Conservation (phyloP, 1,140 invertebrate genomes). For the Pogonomyrmex barbatus region DNA sequence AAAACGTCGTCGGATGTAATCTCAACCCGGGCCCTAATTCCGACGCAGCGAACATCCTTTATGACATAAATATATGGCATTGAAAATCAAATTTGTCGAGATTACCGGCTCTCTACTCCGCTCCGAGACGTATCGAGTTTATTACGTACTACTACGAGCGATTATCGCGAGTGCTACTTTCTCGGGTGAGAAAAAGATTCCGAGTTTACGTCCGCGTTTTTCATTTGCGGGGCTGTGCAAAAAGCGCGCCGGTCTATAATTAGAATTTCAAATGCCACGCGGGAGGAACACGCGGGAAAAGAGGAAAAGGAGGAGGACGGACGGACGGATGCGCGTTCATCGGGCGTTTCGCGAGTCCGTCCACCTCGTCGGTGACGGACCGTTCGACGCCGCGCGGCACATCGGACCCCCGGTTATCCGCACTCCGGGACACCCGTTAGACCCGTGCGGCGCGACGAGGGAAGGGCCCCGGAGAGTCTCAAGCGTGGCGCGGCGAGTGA, state of each 20-base stretch:
- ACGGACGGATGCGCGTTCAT: conserved; percentile 13
- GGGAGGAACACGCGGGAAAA: background rate
- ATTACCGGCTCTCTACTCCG: background rate
- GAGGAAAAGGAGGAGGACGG: background rate
- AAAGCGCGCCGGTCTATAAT: conserved; percentile 37
- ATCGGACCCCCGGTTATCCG: conserved; percentile 37
- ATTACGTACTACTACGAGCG: background rate
- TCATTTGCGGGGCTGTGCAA: conserved; percentile 23
- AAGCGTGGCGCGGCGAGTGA: conserved; percentile 71
- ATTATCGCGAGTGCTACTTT: conserved; percentile 13
- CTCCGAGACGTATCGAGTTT: background rate
- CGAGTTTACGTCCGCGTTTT: conserved; percentile 22
- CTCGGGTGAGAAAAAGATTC: background rate
- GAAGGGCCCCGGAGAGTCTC: conserved; percentile 75
- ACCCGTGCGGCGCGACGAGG: conserved; percentile 60
- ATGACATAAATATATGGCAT: background rate
- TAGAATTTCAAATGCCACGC: conserved; percentile 39
- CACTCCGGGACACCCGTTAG: conserved; percentile 74
- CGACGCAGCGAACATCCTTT: background rate
- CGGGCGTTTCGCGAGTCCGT: background rate
- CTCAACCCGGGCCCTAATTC: background rate
- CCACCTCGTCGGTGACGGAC: background rate
- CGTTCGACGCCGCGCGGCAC: background rate
- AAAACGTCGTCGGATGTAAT: conserved; percentile 14
- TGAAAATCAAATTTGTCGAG: background rate